Percentiles rank a stretch among this genome's conserved stretches.
Conservation (phyloP, 1,140 invertebrate genomes). For the Pollicipes pollicipes region DNA sequence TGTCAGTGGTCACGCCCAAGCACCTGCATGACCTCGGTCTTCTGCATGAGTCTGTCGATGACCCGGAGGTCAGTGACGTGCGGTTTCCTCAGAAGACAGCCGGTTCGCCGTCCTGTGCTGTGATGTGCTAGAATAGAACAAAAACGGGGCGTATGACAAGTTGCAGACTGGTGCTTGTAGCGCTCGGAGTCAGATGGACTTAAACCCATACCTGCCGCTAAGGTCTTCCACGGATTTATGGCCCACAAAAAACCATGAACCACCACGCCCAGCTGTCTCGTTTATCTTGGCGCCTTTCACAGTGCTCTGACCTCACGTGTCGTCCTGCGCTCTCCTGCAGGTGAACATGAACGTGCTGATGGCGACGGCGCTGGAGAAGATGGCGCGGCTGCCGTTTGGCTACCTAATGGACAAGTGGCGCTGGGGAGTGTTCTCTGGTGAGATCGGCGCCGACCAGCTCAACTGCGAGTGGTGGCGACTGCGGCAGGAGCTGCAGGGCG, state of each 20-base stretch:
- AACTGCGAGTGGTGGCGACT: conserved; percentile 57
- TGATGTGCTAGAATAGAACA: no score
- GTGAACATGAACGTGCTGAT: conserved; percentile 52
- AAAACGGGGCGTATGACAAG: no score
- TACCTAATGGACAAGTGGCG: conserved; percentile 71
- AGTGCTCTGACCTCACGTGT: conserved; percentile 27
- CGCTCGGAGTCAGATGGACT: no score
- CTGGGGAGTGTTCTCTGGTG: conserved; percentile 68
- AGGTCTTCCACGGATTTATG: no score
- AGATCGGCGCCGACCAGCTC: conserved; percentile 44
- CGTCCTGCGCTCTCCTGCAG: conserved; percentile 14
- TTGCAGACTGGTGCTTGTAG: no score
- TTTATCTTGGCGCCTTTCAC: no score
- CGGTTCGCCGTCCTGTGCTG: no score
- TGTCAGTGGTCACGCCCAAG: conserved; percentile 62
- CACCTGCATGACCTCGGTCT: conserved; percentile 66
- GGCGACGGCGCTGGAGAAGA: conserved; percentile 58
- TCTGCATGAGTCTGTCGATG: conserved; percentile 40
- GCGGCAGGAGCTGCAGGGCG: conserved; percentile 49
- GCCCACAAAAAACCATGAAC: no score
- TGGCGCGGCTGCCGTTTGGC: conserved; percentile 72
- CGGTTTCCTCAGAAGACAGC: no score
- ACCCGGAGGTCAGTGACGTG: conserved; percentile 23
- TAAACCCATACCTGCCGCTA: no score
- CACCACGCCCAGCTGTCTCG: no score